Conservation (phyloP, 1,140 invertebrate species). For the Gerris buenoi region DNA sequence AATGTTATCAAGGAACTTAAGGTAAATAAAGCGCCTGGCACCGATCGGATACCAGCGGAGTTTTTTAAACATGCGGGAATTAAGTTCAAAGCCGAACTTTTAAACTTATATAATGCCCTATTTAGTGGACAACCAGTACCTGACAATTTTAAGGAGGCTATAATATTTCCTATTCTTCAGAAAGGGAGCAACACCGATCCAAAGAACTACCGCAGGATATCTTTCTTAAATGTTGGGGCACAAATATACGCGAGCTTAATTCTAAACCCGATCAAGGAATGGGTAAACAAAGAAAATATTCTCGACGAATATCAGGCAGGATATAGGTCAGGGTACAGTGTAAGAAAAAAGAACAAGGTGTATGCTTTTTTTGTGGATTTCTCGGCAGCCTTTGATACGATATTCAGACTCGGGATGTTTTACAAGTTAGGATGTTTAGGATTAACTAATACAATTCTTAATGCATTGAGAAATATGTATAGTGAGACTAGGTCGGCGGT, state of each 20-base stretch:
- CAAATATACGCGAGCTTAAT: constrained; percentile 11
- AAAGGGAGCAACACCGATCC: constrained; percentile 10
- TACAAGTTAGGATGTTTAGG: background rate
- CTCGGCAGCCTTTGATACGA: constrained; percentile 2
- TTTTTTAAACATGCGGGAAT: background rate
- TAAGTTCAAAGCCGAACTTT: background rate
- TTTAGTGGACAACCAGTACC: background rate
- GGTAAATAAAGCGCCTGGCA: background rate
- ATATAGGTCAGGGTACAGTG: constrained; percentile 8
- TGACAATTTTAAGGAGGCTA: constrained; percentile 1
- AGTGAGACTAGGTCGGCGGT: background rate
- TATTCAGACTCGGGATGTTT: background rate
- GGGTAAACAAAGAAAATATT: constrained; percentile 3
- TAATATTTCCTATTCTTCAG: constrained; percentile 10
- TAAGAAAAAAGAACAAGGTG: constrained; percentile 1
- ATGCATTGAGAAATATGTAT: background rate
- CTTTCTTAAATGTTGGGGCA: constrained; percentile 8
- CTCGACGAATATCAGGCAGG: constrained; percentile 8
- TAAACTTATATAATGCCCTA: background rate
- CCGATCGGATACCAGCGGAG: background rate
- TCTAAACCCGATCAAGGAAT: background rate
- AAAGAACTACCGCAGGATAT: constrained; percentile 13
- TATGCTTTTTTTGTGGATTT: constrained; percentile 12
- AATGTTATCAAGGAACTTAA: background rate
- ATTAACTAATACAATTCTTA: background rate